Percentiles rank a stretch among this genome's conserved stretches.
Conservation (phyloP, 1,140 invertebrate species). For the Brevipalpus yothersi region DNA sequence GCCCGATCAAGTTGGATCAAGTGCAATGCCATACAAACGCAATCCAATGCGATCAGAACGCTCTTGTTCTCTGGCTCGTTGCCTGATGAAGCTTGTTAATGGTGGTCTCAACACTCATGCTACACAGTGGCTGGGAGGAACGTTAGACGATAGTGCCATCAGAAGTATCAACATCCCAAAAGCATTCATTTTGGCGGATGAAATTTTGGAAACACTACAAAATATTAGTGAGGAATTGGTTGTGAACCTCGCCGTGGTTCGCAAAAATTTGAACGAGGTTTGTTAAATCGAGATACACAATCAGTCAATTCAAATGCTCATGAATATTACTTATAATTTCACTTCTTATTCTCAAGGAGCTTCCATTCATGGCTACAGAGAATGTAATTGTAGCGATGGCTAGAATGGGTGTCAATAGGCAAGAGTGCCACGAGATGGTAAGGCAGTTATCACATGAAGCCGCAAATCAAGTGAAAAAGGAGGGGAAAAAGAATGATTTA, state of each 20-base stretch:
- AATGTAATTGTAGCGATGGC: conserved; percentile 97
- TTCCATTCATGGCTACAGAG: conserved; percentile 91
- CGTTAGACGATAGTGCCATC: conserved; percentile 91
- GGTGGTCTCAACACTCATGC: conserved; percentile 66
- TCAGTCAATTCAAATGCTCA: too few relatives aligned
- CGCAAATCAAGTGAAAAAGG: conserved; percentile 57
- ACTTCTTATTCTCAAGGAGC: conserved; percentile 41
- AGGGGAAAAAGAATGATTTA: conserved; percentile 72
- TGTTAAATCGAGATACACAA: too few relatives aligned
- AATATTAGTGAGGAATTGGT: conserved; percentile 80
- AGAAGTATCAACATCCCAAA: conserved; percentile 65
- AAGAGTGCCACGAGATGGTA: conserved; percentile 89
- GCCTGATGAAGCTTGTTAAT: conserved; percentile 56
- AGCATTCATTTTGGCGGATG: conserved; percentile 75
- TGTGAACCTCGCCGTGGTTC: conserved; percentile 55
- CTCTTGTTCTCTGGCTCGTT: conserved; percentile 65
- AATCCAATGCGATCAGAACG: conserved; percentile 95
- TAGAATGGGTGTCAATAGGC: conserved; percentile 68
- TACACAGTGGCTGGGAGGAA: conserved; percentile 90
- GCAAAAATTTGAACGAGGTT: conserved; percentile 13
- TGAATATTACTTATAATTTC: too few relatives aligned
- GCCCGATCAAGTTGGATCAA: conserved; percentile 64
- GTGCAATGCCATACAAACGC: conserved; percentile 68
- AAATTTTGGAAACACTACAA: conserved; percentile 59
- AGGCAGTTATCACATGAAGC: conserved; percentile 73